Evolutionary conservation across 2,113 vertebrate genomes (phyloP).

Genomic region (Chroicocephalus ridibundus): DNA sequence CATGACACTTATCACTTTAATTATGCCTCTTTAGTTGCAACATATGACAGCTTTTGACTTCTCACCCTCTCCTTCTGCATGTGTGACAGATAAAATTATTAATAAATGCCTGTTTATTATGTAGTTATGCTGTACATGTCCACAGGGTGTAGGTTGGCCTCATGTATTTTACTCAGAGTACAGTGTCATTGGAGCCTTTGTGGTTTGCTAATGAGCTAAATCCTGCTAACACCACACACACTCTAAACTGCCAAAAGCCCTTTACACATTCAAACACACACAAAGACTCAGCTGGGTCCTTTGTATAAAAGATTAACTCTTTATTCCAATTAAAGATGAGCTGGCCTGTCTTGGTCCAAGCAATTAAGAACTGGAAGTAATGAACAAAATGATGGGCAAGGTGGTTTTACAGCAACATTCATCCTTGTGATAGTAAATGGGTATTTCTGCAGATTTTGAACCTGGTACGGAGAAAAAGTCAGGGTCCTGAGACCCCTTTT

Average conservation of each 20-base stretch:
- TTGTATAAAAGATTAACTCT: conserved; percentile 74
- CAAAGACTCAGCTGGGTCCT: conserved; percentile 72
- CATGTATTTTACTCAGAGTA: conserved; percentile 68
- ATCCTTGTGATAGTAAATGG: neutral
- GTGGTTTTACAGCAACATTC: neutral
- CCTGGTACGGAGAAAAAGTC: neutral
- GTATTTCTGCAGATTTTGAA: neutral
- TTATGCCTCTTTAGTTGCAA: conserved; percentile 74
- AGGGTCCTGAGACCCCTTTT: neutral
- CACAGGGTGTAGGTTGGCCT: conserved; percentile 68
- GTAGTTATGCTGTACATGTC: conserved; percentile 75
- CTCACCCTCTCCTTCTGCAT: conserved; percentile 70
- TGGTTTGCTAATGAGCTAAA: conserved; percentile 78
- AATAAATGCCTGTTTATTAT: conserved; percentile 82
- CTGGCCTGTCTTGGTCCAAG: conserved; percentile 32
- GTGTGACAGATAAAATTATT: conserved; percentile 79
- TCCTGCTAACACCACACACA: conserved; percentile 66
- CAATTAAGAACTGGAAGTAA: conserved; percentile 53
- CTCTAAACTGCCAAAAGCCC: conserved; percentile 67
- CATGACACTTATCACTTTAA: conserved; percentile 79
- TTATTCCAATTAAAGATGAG: conserved; percentile 73
- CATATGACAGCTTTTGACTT: conserved; percentile 80
- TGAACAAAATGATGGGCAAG: neutral
- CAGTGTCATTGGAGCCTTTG: conserved; percentile 69
- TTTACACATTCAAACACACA: conserved; percentile 64